These are phyloP conservation scores for Caenorhabditis briggsae DNA, from an alignment of 1,140 invertebrate species.

Conservation along the genomic window DNA sequence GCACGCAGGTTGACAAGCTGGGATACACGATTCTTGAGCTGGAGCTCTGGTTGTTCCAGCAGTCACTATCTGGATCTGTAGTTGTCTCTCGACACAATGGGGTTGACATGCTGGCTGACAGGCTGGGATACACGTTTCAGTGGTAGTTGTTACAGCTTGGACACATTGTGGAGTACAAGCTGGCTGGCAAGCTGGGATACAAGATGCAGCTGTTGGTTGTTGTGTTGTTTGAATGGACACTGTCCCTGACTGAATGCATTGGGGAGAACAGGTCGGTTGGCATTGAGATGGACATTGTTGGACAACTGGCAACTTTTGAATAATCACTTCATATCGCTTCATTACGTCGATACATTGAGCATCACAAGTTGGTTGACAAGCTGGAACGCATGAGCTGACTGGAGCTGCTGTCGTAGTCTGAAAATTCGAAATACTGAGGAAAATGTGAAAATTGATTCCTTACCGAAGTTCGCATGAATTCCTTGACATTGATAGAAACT, in stretches of 20 bases:
- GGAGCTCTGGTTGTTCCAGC: conserved; percentile 1
- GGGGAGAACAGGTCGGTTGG: conserved; percentile 43
- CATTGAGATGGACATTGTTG: conserved; percentile 42
- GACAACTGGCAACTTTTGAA: conserved; percentile 19
- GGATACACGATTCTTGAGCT: conserved; percentile 21
- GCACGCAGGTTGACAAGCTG: conserved; percentile 32
- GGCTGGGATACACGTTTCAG: conserved; percentile 37
- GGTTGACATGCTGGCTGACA: conserved; percentile 40
- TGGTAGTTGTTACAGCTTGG: not conserved
- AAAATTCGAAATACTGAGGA: not conserved
- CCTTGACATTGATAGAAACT: conserved; percentile 42
- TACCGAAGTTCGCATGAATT: conserved; percentile 44
- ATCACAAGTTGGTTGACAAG: conserved; percentile 57
- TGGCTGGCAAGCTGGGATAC: conserved; percentile 53
- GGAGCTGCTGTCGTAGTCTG: conserved; percentile 46
- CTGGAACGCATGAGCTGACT: conserved; percentile 5
- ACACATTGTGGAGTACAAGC: conserved; percentile 37
- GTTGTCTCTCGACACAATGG: conserved; percentile 37
- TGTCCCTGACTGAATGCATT: conserved; percentile 23
- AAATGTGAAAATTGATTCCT: not conserved
- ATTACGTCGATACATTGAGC: conserved; percentile 47
- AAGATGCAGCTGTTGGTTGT: conserved; percentile 8
- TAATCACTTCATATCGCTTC: conserved; percentile 49
- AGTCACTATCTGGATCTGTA: conserved; percentile 27
- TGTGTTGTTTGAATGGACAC: conserved; percentile 48